These are phyloP conservation scores for Alentia gelatinosa DNA, from an alignment of 2,888 invertebrate genomes.

Conservation along the genomic window DNA sequence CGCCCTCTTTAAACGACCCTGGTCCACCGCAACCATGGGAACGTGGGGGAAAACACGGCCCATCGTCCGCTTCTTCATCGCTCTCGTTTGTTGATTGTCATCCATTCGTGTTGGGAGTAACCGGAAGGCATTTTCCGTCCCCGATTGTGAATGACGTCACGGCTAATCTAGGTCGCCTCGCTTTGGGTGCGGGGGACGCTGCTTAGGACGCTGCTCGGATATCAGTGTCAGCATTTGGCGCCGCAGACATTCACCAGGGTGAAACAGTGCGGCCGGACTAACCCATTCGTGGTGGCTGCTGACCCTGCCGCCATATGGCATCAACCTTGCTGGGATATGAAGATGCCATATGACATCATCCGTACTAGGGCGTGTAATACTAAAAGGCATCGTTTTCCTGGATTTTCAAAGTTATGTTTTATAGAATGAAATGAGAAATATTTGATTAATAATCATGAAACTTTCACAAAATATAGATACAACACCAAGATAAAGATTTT, in stretches of 20 bases:
- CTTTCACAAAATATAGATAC: no score
- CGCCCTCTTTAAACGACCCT: not conserved
- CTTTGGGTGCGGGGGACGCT: not conserved
- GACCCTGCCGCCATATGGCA: no score
- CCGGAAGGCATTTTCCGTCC: constrained; percentile 36
- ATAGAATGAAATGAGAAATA: no score
- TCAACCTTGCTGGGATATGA: no score
- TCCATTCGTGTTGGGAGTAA: not conserved
- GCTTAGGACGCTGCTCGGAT: not conserved
- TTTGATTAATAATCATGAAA: no score
- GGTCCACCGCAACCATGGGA: not conserved
- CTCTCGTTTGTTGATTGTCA: not conserved
- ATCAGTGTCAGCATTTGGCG: not conserved
- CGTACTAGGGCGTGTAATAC: no score
- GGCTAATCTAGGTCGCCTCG: not conserved
- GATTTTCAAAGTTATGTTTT: no score
- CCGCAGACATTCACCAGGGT: not conserved
- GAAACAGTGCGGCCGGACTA: no score
- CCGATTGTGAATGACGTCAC: not conserved
- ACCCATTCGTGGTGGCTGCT: no score
- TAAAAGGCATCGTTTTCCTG: no score
- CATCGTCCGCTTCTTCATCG: not conserved
- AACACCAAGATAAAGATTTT: no score
- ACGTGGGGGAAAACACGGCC: not conserved
- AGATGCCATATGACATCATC: no score